A percentile compares a stretch with the other conserved stretches of the same genome.
Conservation (phyloP, 2,797 vertebrate genomes). For the Peromyscus eremicus region DNA sequence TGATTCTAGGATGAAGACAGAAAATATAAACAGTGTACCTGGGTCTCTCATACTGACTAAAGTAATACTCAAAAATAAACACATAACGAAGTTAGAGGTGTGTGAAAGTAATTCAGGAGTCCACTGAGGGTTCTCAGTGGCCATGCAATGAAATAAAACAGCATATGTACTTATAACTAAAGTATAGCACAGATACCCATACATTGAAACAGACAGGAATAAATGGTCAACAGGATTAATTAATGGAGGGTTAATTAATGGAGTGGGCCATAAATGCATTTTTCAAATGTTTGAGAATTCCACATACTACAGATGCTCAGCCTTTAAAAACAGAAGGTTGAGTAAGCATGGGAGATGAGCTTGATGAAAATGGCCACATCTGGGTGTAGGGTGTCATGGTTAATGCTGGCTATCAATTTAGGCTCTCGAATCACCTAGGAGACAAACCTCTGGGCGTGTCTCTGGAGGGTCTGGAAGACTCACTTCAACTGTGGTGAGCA, state of each 20-base stretch:
- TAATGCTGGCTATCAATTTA: neutral
- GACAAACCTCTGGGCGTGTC: neutral
- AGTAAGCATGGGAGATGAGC: neutral
- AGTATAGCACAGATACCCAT: neutral
- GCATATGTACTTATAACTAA: neutral
- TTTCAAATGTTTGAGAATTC: neutral
- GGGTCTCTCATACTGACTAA: neutral
- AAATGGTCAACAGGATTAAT: neutral
- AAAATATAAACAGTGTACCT: neutral
- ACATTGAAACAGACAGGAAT: neutral
- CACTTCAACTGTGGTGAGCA: neutral
- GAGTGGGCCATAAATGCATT: neutral
- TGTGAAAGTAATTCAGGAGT: neutral
- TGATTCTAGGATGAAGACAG: neutral
- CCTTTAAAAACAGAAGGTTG: accelerated
- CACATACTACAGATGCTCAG: neutral
- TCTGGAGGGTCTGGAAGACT: neutral
- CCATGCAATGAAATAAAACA: neutral
- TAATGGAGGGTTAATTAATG: neutral
- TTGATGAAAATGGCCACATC: neutral
- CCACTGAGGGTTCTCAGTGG: neutral
- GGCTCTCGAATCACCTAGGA: neutral
- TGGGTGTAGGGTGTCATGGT: neutral
- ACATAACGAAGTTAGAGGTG: neutral
- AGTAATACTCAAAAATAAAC: constrained; percentile 11